These are phyloP conservation scores for Chaenogobius annularis DNA, from an alignment of 2,113 vertebrate species.

Conservation along the genomic window DNA sequence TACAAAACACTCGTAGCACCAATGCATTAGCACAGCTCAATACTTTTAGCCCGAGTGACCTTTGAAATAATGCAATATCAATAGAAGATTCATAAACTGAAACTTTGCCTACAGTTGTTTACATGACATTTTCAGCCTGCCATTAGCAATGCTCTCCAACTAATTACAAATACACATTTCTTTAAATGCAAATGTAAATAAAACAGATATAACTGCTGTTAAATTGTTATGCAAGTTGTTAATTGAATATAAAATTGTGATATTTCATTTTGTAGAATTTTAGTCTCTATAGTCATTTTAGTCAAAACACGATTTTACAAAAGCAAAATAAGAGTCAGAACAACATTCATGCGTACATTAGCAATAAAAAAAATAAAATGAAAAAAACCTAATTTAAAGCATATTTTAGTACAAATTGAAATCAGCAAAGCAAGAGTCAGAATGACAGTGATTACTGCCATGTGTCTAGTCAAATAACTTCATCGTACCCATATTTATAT, in stretches of 20 bases:
- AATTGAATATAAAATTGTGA: too few relatives aligned
- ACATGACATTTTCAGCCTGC: conserved; percentile 2
- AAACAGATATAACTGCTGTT: not conserved
- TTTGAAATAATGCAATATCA: conserved; percentile 6
- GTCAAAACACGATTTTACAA: too few relatives aligned
- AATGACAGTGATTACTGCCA: conserved; percentile 14
- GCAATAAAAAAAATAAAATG: too few relatives aligned
- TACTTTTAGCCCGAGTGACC: conserved; percentile 5
- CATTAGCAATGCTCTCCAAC: not conserved
- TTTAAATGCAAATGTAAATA: not conserved
- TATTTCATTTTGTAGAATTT: not conserved
- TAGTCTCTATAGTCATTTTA: not conserved
- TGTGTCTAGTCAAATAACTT: conserved; percentile 8
- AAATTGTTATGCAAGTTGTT: not conserved
- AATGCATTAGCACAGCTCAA: conserved; percentile 4
- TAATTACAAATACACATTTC: not conserved
- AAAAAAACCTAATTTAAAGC: too few relatives aligned
- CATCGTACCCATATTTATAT: not conserved
- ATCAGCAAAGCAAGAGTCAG: not conserved
- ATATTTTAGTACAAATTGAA: too few relatives aligned
- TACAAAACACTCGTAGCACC: not conserved
- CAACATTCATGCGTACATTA: too few relatives aligned
- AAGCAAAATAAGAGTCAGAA: too few relatives aligned
- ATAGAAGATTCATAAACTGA: conserved; percentile 1
- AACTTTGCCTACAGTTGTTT: conserved; percentile 2